Conservation (phyloP, 2,888 invertebrate genomes). For the Tipula vernalis region DNA sequence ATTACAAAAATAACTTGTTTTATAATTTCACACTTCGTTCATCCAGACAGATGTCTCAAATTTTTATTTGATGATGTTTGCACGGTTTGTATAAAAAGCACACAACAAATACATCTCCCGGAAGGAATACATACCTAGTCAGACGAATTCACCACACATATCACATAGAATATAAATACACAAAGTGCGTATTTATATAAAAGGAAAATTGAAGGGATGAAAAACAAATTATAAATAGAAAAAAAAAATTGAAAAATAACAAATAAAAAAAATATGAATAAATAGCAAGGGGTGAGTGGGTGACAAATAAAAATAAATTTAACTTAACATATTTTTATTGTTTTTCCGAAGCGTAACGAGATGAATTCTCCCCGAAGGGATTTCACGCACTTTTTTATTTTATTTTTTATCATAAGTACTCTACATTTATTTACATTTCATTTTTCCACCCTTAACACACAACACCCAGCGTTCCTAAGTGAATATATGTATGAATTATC, state of each 20-base stretch:
- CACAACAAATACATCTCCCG: neutral
- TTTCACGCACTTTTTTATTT: neutral
- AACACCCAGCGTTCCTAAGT: neutral
- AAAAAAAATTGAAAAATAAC: neutral
- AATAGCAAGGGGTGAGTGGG: neutral
- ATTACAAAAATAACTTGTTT: neutral
- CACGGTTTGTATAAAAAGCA: neutral
- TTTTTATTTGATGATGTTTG: neutral
- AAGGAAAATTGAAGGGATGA: neutral
- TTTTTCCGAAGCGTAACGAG: neutral
- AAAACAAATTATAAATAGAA: neutral
- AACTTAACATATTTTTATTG: constrained; percentile 4
- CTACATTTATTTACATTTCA: neutral
- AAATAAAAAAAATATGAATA: neutral
- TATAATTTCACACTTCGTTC: constrained; percentile 12
- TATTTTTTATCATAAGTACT: neutral
- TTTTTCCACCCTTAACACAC: neutral
- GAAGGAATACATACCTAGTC: neutral
- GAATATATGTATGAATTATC: neutral
- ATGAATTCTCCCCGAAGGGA: neutral
- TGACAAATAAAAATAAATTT: neutral
- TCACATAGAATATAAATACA: neutral
- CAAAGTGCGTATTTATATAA: neutral
- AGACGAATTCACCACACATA: neutral
- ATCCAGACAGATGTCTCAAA: constrained; percentile 11